Base-by-base conservation (phyloP, 2,888 invertebrate genomes). In the Drosophila neotestacea region DNA sequence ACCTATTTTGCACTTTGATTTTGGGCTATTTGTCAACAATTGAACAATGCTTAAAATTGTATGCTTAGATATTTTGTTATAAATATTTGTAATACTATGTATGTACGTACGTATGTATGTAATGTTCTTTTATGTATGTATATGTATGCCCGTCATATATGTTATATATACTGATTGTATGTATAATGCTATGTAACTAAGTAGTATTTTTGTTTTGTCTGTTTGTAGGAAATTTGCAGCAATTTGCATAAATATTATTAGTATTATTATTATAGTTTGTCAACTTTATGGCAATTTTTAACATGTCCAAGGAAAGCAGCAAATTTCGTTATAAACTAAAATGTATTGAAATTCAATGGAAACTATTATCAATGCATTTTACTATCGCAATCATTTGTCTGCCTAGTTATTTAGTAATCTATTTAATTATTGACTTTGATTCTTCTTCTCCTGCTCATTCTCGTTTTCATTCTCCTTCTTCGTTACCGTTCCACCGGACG, bases 181-280 rank as follows among this genome's bases (percentile, higher is more conserved):
- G 58, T 30, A 30, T 30, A 52, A 46, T 48, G 34, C 42, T 70
- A 47, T 71, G 48, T 64, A 60, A 42, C 42, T 70, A 59, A 42
- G 46, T 61, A 44, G 64, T 56, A 61, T 47, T 30, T 75, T 50
- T 73, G 55, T 60, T 58, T 70, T 62, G 44, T 80, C 78, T 71
- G 78, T 68, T 78, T 86, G 68, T 89, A 88, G 89, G 88, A 88
- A 82, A 71, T 56, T 74, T 64, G 73, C 85, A 76, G 59, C 54
- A 48, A 36, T 60, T 68, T 79, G 73, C 77, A 68, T 60, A 73
- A 60, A 72, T 66, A 66, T 60, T 68, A 39, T 30, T 64, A 46
- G 38, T 9, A 56, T 38, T 46, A 28, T 39, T 47, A 28, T 38
- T 30, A 60, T 42, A 55, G 11, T 47, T n/a, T 32, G 48, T 54